phyloP scores from a whole-genome alignment of 2,113 vertebrate genomes.

The Pterocles burchelli region DNA sequence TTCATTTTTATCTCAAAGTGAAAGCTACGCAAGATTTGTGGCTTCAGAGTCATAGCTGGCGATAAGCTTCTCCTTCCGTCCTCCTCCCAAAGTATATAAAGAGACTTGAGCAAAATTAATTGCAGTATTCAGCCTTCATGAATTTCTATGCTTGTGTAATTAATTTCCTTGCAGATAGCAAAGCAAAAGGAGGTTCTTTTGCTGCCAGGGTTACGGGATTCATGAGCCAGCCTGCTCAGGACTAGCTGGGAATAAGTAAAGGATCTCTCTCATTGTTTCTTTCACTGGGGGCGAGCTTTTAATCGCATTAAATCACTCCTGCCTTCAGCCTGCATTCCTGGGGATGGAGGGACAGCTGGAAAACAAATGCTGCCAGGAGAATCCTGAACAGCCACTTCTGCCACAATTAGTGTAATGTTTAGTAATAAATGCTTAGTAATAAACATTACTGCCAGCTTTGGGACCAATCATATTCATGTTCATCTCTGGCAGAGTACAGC shows the following conservation, averaged over 20 bases:
- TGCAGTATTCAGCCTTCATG: slow-evolving; percentile 43
- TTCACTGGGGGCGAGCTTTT: background rate
- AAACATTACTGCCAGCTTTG: background rate
- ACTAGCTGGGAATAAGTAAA: slow-evolving; percentile 27
- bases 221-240: slow-evolving; percentile 17
- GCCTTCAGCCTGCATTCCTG: background rate
- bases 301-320: background rate
- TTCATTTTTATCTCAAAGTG: slow-evolving; percentile 51
- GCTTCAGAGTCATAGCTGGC: slow-evolving; percentile 19
- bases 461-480: background rate
- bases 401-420: background rate
- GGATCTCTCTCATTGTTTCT: background rate
- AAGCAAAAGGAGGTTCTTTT: slow-evolving; percentile 30
- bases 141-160: slow-evolving; percentile 51
- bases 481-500: background rate
- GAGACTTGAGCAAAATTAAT: slow-evolving; percentile 67
- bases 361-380: background rate
- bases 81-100: slow-evolving; percentile 42
- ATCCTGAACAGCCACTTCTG: background rate
- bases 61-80: slow-evolving; percentile 51
- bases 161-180: slow-evolving; percentile 43
- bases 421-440: background rate
- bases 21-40: slow-evolving; percentile 44
- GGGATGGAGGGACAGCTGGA: background rate
- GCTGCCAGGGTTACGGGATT: slow-evolving; percentile 58